These are phyloP conservation scores for Alectura lathami DNA, from an alignment of 2,113 vertebrate species.

Conservation along the genomic window DNA sequence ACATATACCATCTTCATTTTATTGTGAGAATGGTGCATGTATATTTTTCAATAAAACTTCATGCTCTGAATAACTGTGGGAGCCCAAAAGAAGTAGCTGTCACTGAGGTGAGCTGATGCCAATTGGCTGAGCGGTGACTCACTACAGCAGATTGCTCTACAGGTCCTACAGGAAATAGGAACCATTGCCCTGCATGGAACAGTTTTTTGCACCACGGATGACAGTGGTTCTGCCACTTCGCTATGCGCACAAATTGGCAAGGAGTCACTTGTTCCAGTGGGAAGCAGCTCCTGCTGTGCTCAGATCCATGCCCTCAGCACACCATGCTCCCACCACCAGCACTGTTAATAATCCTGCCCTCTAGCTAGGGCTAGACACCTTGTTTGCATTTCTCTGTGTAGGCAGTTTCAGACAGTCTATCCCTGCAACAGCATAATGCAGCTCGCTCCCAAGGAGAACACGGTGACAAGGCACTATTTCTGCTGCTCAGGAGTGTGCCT, in stretches of 20 bases:
- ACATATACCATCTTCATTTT: accelerated
- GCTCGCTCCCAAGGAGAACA: neutral
- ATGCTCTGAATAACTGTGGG: neutral
- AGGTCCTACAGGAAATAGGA: neutral
- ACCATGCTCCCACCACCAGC: neutral
- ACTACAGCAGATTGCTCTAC: accelerated
- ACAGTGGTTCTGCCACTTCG: neutral
- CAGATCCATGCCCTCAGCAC: neutral
- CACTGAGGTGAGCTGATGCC: neutral
- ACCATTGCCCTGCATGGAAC: accelerated
- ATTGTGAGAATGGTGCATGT: no score
- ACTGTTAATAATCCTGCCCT: neutral
- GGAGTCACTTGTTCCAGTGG: neutral
- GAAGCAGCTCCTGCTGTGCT: neutral
- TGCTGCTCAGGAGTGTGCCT: neutral
- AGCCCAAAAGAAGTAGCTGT: neutral
- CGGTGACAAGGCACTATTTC: neutral
- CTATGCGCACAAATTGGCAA: neutral
- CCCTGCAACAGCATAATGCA: neutral
- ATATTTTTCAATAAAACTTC: neutral
- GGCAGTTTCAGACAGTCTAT: neutral
- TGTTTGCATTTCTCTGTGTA: neutral
- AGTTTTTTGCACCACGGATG: neutral
- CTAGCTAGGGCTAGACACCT: neutral
- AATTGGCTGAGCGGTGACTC: neutral